A percentile compares a stretch with the other conserved stretches of the same genome.
phyloP scores from a whole-genome alignment of 1,140 invertebrate genomes.

The Drosophila ogumai region DNA sequence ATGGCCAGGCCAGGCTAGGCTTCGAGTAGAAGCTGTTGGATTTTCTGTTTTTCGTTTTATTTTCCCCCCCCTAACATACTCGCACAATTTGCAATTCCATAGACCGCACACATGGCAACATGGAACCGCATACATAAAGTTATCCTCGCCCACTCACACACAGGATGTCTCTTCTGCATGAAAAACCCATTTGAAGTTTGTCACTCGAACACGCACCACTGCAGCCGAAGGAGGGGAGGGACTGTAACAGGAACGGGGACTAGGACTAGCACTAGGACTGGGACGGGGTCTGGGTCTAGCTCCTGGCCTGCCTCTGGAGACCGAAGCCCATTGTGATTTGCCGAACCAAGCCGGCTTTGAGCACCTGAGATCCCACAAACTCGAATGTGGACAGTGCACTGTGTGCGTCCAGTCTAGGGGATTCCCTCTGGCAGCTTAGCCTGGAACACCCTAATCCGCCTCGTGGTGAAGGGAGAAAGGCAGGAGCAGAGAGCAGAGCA shows the following conservation, averaged over 20 bases:
- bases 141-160: constrained; percentile 3
- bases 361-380: constrained; percentile 19
- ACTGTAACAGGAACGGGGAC: no score
- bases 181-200: constrained; percentile 30
- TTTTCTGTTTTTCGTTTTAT: constrained; percentile 16
- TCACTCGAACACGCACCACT: constrained; percentile 23
- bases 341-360: constrained; percentile 13
- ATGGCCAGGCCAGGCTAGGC: neutral
- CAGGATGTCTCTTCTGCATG: constrained; percentile 30
- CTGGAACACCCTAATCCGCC: neutral
- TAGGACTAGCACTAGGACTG: neutral
- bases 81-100: constrained; percentile 15
- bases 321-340: constrained; percentile 8
- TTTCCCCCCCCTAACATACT: neutral
- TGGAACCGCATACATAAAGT: constrained; percentile 8
- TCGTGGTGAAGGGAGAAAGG: no score
- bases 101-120: constrained; percentile 13
- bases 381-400: neutral
- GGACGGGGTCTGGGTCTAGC: neutral
- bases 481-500: neutral
- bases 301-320: neutral
- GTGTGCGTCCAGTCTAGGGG: no score
- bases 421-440: neutral
- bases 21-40: constrained; percentile 1
- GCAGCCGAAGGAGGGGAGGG: neutral